These are phyloP conservation scores for Lasioglossum pauxillum DNA, from an alignment of 2,888 invertebrate species.

Conservation along the genomic window DNA sequence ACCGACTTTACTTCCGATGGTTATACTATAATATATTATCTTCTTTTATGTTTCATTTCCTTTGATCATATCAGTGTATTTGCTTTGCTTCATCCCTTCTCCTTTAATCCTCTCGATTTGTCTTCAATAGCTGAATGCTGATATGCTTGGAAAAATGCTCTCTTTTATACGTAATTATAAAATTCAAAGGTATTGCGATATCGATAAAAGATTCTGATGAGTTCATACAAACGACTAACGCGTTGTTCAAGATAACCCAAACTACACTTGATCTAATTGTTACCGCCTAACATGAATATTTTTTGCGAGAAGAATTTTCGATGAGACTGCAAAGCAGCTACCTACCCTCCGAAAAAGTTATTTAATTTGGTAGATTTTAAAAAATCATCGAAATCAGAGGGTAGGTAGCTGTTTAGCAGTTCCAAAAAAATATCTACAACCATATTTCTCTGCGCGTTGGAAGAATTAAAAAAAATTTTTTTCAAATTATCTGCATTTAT, in stretches of 20 bases:
- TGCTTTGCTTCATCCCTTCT: background rate
- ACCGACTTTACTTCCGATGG: background rate
- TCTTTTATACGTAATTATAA: background rate
- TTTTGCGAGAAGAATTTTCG: background rate
- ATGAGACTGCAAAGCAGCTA: background rate
- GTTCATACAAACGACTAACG: background rate
- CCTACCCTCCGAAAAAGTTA: background rate
- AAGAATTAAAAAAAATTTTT: background rate
- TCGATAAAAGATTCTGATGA: background rate
- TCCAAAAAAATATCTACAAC: background rate
- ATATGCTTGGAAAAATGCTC: background rate
- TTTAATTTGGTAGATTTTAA: background rate
- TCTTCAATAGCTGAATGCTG: background rate
- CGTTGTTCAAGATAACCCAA: no score
- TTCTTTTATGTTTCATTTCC: background rate
- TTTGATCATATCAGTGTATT: background rate
- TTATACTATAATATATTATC: background rate
- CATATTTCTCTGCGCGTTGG: background rate
- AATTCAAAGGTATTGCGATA: background rate
- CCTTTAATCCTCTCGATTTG: background rate
- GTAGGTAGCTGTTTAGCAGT: background rate
- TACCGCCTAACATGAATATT: background rate
- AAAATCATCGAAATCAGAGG: background rate
- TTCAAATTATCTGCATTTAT: constrained; percentile 11
- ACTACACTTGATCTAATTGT: no score